Evolutionary conservation across 2,113 vertebrate genomes (phyloP).

Genomic region (Zosterops hypoxanthus): DNA sequence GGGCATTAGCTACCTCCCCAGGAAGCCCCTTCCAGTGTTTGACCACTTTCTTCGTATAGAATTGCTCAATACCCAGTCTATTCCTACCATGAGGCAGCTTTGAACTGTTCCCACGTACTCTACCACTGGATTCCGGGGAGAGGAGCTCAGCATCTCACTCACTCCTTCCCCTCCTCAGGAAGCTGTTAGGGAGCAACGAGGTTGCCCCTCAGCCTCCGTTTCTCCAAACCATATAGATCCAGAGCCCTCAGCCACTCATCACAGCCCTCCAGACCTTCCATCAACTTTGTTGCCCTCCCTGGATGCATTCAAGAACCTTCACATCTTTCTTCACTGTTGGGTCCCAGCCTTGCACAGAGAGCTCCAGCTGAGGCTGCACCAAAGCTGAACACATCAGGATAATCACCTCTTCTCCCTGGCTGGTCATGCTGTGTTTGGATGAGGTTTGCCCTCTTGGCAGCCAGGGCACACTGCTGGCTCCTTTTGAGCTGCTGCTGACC

Average conservation of each 20-base stretch:
- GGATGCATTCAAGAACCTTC: neutral
- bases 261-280: neutral
- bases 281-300: neutral
- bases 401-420: neutral
- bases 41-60: no score
- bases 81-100: neutral
- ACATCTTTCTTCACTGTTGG: neutral
- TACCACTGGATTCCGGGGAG: neutral
- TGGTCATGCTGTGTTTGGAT: neutral
- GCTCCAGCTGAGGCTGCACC: neutral
- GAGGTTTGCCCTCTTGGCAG: neutral
- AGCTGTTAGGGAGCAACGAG: neutral
- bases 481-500: neutral
- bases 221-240: neutral
- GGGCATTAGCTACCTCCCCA: neutral
- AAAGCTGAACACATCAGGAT: neutral
- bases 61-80: neutral
- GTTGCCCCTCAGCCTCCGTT: neutral
- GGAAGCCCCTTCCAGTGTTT: neutral
- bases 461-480: neutral
- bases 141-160: neutral
- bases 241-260: neutral
- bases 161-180: neutral
- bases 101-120: neutral
- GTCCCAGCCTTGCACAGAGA: neutral